Evolutionary conservation across 2,888 invertebrate genomes (phyloP).

Genomic region (Drosophila mimetica): DNA sequence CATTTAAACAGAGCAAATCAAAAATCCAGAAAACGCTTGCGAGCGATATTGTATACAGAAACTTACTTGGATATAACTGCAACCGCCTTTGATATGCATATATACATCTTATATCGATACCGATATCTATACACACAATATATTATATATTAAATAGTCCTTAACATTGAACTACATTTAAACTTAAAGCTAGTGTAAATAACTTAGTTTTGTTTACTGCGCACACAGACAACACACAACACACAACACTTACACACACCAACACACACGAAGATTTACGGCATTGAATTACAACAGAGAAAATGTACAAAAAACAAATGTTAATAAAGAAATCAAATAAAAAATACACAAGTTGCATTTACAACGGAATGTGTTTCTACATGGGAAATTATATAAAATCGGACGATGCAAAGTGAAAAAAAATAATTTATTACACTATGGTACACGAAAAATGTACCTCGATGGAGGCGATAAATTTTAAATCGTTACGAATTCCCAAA

Average conservation of each 20-base stretch:
- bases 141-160: conserved; percentile 67
- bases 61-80: conserved; percentile 62
- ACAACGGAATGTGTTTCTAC: conserved; percentile 39
- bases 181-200: conserved; percentile 67
- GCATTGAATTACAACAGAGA: conserved; percentile 68
- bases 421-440: too few relatives aligned
- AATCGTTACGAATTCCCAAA: too few relatives aligned
- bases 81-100: conserved; percentile 79
- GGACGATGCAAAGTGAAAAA: too few relatives aligned
- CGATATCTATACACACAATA: conserved; percentile 59
- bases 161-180: conserved; percentile 61
- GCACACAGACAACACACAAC: conserved; percentile 53
- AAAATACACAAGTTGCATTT: conserved; percentile 64
- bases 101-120: conserved; percentile 58
- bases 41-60: conserved; percentile 62
- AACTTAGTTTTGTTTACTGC: conserved; percentile 76
- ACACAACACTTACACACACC: conserved; percentile 39
- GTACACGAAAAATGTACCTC: too few relatives aligned
- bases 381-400: too few relatives aligned
- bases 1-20: conserved; percentile 47
- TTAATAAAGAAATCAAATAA: conserved; percentile 64
- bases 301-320: conserved; percentile 76
- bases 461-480: too few relatives aligned
- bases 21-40: conserved; percentile 36
- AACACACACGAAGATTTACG: conserved; percentile 57